Evolutionary conservation across 2,888 invertebrate genomes (phyloP).

Genomic region (Flabesymbios commensalis): DNA sequence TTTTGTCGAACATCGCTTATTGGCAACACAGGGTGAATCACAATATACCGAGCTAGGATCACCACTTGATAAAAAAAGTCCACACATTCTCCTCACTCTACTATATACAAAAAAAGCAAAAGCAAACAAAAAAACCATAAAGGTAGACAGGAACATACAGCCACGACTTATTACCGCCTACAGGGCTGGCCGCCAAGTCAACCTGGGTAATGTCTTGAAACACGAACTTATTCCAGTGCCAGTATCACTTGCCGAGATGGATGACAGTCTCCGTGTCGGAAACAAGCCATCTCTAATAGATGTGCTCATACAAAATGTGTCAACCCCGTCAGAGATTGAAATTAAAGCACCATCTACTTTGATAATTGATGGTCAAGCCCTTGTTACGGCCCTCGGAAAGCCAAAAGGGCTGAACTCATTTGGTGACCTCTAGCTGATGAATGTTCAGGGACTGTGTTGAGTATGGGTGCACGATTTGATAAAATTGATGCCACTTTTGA

Average conservation of each 20-base stretch:
- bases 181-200: background rate
- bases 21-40: no score
- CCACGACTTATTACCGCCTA: no score
- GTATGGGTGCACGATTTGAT: background rate
- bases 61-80: background rate
- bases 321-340: background rate
- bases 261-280: background rate
- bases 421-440: no score
- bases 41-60: no score
- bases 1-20: no score
- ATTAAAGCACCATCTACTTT: background rate
- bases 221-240: background rate
- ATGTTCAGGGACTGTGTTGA: background rate
- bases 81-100: background rate
- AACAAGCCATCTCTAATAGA: background rate
- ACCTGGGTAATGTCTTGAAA: background rate
- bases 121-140: background rate
- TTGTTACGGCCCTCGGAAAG: background rate
- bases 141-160: background rate
- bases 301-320: background rate
- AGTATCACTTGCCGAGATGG: background rate
- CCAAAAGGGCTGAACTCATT: background rate
- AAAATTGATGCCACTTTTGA: conserved; percentile 4
- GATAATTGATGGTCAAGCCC: background rate
- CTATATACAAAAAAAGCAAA: background rate